Percentiles rank a stretch among this genome's conserved stretches.
Evolutionary conservation across 2,797 vertebrate species (phyloP).

Genomic region (Pampus argenteus): DNA sequence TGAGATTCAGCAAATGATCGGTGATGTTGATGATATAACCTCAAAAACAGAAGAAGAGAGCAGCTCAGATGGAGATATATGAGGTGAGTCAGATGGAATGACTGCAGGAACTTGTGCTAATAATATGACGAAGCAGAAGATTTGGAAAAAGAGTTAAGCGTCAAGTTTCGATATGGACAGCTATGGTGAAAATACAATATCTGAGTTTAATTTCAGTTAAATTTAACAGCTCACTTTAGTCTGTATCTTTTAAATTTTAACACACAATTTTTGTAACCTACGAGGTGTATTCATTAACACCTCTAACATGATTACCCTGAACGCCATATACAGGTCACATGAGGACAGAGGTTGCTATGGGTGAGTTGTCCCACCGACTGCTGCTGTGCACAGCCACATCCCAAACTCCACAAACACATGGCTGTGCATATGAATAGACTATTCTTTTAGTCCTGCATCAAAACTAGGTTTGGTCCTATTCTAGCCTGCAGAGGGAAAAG

Average conservation of each 20-base stretch:
- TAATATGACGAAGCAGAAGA: not conserved
- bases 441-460: slow-evolving; percentile 44
- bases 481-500: slow-evolving; percentile 47
- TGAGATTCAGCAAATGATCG: slow-evolving; percentile 20
- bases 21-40: slow-evolving; percentile 30
- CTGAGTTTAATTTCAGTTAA: not conserved
- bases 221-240: not conserved
- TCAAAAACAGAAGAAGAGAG: slow-evolving; percentile 17
- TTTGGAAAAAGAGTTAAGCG: not conserved
- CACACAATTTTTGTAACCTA: not conserved
- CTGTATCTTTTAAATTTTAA: not conserved
- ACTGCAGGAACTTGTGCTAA: slow-evolving; percentile 1
- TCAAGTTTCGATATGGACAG: not conserved
- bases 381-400: slow-evolving; percentile 34
- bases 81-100: slow-evolving; percentile 31
- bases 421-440: slow-evolving; percentile 57
- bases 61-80: slow-evolving; percentile 14
- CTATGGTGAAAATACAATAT: not conserved
- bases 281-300: not conserved
- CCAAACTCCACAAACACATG: slow-evolving; percentile 50
- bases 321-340: slow-evolving; percentile 20
- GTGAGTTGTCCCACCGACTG: slow-evolving; percentile 37
- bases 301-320: not conserved
- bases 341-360: slow-evolving; percentile 51
- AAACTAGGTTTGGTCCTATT: slow-evolving; percentile 33